Percentiles rank a stretch among this genome's conserved stretches.
phyloP scores from a whole-genome alignment of 1,140 invertebrate genomes.

The Cecropterus lyciades region DNA sequence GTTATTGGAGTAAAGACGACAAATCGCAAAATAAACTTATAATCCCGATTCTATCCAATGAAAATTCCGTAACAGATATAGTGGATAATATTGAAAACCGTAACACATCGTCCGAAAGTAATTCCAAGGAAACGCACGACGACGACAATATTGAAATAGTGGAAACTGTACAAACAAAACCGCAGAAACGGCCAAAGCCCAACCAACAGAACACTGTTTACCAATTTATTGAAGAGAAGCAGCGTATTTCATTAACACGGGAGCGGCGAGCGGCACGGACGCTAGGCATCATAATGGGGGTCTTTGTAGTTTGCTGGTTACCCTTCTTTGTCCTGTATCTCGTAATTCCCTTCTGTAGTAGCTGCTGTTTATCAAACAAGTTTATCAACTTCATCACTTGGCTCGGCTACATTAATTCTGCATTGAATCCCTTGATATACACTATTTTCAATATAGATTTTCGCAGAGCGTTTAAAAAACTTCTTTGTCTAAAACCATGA shows the following conservation, averaged over 20 bases:
- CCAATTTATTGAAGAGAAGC: slow-evolving; percentile 97
- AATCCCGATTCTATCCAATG: slow-evolving; percentile 85
- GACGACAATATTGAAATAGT: slow-evolving; percentile 65
- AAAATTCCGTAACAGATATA: slow-evolving; percentile 87
- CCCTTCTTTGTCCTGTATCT: slow-evolving; percentile 98
- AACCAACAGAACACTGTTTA: slow-evolving; percentile 88
- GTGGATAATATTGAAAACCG: slow-evolving; percentile 77
- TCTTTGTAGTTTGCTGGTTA: slow-evolving; percentile 98
- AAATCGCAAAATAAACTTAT: slow-evolving; percentile 83
- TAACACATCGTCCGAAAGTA: slow-evolving; percentile 76
- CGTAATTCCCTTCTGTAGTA: slow-evolving; percentile 93
- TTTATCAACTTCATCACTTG: slow-evolving; percentile 96
- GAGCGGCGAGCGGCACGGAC: slow-evolving; percentile 96
- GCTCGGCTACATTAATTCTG: slow-evolving; percentile 99
- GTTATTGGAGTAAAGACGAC: slow-evolving; percentile 80
- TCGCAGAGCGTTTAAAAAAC: slow-evolving; percentile 95
- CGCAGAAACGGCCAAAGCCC: slow-evolving; percentile 52
- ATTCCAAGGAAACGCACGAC: slow-evolving; percentile 77
- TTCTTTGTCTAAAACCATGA: slow-evolving; percentile 88
- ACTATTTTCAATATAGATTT: slow-evolving; percentile 99
- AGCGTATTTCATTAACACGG: slow-evolving; percentile 95
- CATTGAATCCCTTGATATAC: slow-evolving; percentile 98
- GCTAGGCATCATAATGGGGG: slow-evolving; percentile 96
- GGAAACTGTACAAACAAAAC: slow-evolving; percentile 60
- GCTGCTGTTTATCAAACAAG: slow-evolving; percentile 91